These are phyloP conservation scores for Phalera bucephala DNA, from an alignment of 2,888 invertebrate species.

Conservation along the genomic window DNA sequence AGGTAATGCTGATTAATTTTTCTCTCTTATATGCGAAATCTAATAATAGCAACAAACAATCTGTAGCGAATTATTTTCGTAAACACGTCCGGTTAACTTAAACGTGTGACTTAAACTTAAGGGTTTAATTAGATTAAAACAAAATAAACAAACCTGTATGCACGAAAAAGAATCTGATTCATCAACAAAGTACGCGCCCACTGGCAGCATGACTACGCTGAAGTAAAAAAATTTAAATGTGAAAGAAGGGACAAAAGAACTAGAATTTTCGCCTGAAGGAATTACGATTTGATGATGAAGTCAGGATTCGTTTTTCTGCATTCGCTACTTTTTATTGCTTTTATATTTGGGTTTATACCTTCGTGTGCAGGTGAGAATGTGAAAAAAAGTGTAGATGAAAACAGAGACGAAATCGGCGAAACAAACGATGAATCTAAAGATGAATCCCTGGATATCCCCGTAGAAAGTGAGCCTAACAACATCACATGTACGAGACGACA, in stretches of 20 bases:
- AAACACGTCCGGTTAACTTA: no score
- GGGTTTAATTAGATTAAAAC: no score
- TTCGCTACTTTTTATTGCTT: conserved; percentile 41
- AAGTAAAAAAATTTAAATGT: conserved; percentile 23
- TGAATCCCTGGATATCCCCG: conserved; percentile 58
- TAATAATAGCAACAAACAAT: no score
- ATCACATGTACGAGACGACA: conserved; percentile 58
- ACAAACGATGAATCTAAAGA: conserved; percentile 58
- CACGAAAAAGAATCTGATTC: neutral
- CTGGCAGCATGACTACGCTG: conserved; percentile 22
- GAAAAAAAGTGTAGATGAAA: conserved; percentile 66
- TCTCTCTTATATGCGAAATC: no score
- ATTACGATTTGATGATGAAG: conserved; percentile 39
- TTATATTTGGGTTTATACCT: conserved; percentile 40
- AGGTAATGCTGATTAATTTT: no score
- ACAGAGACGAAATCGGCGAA: conserved; percentile 58
- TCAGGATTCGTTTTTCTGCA: conserved; percentile 35
- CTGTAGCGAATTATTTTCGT: no score
- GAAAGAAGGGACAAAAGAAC: conserved; percentile 55
- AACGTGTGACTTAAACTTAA: no score
- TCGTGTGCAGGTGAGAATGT: conserved; percentile 50
- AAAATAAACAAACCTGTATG: no score
- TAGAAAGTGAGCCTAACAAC: conserved; percentile 47
- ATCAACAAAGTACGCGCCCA: neutral
- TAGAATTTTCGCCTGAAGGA: conserved; percentile 24